Conservation (phyloP, 2,797 vertebrate genomes). For the Arrhamphus sclerolepis region DNA sequence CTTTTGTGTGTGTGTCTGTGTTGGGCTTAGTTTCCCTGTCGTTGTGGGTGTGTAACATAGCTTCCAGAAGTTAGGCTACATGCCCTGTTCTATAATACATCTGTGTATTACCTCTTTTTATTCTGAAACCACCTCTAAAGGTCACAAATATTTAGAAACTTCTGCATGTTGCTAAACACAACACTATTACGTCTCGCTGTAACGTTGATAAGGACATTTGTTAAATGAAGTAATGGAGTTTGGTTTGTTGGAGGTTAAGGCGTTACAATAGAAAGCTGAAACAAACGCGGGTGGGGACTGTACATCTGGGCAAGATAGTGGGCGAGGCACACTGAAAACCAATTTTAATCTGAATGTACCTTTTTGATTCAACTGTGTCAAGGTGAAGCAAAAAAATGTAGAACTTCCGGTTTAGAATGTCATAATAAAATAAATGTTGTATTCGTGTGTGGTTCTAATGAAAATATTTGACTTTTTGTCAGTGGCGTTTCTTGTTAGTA, state of each 20-base stretch:
- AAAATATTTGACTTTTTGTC: no score
- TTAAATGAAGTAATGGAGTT: slow-evolving; percentile 3
- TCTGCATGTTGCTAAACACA: background rate
- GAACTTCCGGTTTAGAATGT: slow-evolving; percentile 17
- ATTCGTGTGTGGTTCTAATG: background rate
- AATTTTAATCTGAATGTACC: slow-evolving; percentile 45
- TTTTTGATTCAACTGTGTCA: slow-evolving; percentile 28
- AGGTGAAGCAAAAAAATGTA: background rate
- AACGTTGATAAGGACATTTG: background rate
- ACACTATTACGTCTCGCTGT: background rate
- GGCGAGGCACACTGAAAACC: slow-evolving; percentile 57
- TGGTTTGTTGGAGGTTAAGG: slow-evolving; percentile 8
- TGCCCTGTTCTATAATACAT: background rate
- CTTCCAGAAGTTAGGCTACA: background rate
- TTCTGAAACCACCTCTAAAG: background rate
- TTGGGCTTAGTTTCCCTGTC: background rate
- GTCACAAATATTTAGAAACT: background rate
- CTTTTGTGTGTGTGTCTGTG: background rate
- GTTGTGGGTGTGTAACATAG: slow-evolving; percentile 38
- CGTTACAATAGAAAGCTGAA: slow-evolving; percentile 23
- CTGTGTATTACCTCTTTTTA: background rate
- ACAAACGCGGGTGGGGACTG: slow-evolving; percentile 48
- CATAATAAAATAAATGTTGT: slow-evolving; percentile 43
- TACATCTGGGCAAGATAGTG: slow-evolving; percentile 45
- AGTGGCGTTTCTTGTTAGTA: no score